Conservation (phyloP, 2,888 invertebrate species). For the Orthosia cruda region DNA sequence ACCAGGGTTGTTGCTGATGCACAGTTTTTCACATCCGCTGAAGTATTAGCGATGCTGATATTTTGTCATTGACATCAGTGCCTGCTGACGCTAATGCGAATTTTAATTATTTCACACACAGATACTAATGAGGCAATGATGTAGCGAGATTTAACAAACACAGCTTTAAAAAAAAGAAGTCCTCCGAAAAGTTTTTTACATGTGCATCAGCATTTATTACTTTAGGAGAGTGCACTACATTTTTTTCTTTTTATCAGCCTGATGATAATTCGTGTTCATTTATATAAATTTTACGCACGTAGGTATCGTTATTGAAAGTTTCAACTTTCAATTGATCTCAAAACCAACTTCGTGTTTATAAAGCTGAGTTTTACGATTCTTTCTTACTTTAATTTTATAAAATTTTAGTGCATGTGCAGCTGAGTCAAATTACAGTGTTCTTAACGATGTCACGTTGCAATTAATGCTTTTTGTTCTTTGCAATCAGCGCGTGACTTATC, state of each 20-base stretch:
- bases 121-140: conserved; percentile 1
- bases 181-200: background rate
- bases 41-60: no score
- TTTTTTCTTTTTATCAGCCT: background rate
- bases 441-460: conserved; percentile 65
- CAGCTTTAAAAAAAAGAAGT: background rate
- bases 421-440: conserved; percentile 47
- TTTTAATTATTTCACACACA: conserved; percentile 15
- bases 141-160: background rate
- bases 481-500: conserved; percentile 78
- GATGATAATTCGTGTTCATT: background rate
- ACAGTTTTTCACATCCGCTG: no score
- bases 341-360: conserved; percentile 19
- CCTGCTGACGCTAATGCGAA: no score
- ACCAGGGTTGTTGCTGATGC: background rate
- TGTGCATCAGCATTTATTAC: conserved; percentile 5
- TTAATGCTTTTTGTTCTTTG: conserved; percentile 65
- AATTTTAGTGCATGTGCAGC: conserved; percentile 34
- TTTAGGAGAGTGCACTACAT: background rate
- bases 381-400: conserved; percentile 31
- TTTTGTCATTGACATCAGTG: no score
- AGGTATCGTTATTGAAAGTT: background rate
- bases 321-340: conserved; percentile 21
- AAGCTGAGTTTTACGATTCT: conserved; percentile 18
- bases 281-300: background rate